Evolutionary conservation across 1,140 invertebrate genomes (phyloP), one percentile per base, ranked within the genome.

Genomic region (Diachasma alloeum): DNA sequence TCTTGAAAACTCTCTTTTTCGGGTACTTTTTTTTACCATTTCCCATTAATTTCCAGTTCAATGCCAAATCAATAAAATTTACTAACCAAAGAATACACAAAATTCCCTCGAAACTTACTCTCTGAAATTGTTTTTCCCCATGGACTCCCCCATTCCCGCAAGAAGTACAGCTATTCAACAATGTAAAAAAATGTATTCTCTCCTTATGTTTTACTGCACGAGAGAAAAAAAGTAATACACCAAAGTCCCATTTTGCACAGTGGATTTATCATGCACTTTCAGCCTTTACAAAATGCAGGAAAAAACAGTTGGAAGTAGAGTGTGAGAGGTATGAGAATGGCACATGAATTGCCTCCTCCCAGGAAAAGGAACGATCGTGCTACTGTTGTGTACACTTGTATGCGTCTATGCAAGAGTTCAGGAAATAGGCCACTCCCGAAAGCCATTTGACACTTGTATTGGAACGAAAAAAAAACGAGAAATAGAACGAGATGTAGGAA

Each of bases 341-440:
- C 24, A 31, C 26, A 31, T 26, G 26, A 66, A 66, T 66, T 66
- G 59, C 59, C 59, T 66, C 10, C 59, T 36, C 26, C 13, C 22
- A 37, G 59, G 26, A 66, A 59, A 66, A 42, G 39, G 24, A 66
- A 66, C 59, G 59, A 66, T 66, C 26, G 59, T 66, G 9, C 22
- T 13, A 26, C 26, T 26, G 22, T 26, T 63, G 26, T 66, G 59
- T 66, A 66, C 26, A 66, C 26, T 66, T 66, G 22, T 56, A 56
- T 56, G 19, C 15, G 48, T 56, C 13, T 56, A 56, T 56, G 48
- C 48, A 56, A 19, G 26, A 66, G 26, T 42, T 66, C 59, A 24
- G 59, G 59, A 66, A 66, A 66, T 66, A 66, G 59, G 59, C 59
- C 59, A 66, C 24, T 66, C 59, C 59, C 59, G 59, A 66, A 26